phyloP scores from a whole-genome alignment of 2,113 vertebrate genomes.

The Pygoscelis adeliae region DNA sequence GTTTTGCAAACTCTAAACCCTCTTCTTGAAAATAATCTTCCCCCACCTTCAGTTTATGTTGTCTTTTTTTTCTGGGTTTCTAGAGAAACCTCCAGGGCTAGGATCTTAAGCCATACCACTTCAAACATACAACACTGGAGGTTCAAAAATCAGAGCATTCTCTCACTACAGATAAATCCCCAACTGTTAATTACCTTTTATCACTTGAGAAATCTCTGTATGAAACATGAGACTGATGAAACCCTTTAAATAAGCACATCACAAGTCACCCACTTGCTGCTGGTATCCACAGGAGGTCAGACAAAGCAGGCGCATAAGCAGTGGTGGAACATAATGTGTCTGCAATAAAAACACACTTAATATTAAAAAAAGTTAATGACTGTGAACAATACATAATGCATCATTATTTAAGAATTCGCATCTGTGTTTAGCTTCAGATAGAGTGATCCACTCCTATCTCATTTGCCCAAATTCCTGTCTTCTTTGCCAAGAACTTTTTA shows the following conservation, averaged over 20 bases:
- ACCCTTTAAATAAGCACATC: neutral
- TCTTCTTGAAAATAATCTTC: neutral
- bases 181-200: neutral
- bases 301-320: neutral
- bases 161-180: neutral
- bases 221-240: neutral
- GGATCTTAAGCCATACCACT: neutral
- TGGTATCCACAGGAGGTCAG: conserved; percentile 19
- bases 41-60: neutral
- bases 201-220: neutral
- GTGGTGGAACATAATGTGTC: neutral
- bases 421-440: neutral
- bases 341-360: neutral
- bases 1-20: neutral
- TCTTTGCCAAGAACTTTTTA: neutral
- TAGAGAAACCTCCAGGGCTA: neutral
- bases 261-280: neutral
- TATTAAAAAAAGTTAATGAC: neutral
- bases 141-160: neutral
- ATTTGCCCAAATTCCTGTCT: neutral
- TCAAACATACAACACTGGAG: neutral
- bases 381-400: neutral
- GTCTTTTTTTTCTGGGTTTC: neutral
- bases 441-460: neutral
- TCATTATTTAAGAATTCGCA: neutral